Percentiles rank a stretch among this genome's conserved stretches.
Conservation (phyloP, 2,113 vertebrate species). For the Neotragus moschatus region DNA sequence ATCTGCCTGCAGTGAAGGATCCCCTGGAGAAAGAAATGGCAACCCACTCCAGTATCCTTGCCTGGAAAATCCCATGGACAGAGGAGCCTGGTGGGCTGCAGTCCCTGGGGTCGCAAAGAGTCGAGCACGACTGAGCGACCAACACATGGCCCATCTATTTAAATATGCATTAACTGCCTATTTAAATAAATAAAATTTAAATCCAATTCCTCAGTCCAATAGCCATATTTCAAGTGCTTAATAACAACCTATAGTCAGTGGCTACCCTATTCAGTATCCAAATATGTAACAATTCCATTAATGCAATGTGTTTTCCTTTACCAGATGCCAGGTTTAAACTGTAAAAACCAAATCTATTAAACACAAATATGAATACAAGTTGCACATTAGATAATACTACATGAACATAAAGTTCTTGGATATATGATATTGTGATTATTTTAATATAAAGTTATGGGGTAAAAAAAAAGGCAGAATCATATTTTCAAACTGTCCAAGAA, state of each 20-base stretch:
- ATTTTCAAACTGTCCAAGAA: not conserved
- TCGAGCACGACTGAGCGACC: too few species aligned
- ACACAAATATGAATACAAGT: constrained; percentile 10
- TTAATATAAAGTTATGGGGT: not conserved
- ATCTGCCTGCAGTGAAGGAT: too few species aligned
- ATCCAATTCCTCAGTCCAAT: not conserved
- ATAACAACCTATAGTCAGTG: not conserved
- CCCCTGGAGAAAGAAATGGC: too few species aligned
- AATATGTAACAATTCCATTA: not conserved
- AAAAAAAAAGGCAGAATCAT: not conserved
- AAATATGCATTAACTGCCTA: not conserved
- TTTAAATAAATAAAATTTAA: constrained; percentile 32
- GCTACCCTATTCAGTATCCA: not conserved
- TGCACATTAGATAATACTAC: not conserved
- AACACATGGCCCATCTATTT: not conserved
- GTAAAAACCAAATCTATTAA: constrained; percentile 18
- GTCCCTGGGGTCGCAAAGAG: too few species aligned
- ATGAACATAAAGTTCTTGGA: not conserved
- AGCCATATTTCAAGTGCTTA: not conserved
- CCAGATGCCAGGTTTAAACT: not conserved
- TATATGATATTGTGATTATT: not conserved
- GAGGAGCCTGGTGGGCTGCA: too few species aligned
- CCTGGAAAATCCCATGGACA: too few species aligned
- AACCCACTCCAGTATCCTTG: too few species aligned
- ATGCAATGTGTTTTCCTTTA: not conserved